Evolutionary conservation across 1,140 invertebrate genomes (phyloP), one percentile per base, ranked within the genome.

Genomic region (Drosophila dunni): DNA sequence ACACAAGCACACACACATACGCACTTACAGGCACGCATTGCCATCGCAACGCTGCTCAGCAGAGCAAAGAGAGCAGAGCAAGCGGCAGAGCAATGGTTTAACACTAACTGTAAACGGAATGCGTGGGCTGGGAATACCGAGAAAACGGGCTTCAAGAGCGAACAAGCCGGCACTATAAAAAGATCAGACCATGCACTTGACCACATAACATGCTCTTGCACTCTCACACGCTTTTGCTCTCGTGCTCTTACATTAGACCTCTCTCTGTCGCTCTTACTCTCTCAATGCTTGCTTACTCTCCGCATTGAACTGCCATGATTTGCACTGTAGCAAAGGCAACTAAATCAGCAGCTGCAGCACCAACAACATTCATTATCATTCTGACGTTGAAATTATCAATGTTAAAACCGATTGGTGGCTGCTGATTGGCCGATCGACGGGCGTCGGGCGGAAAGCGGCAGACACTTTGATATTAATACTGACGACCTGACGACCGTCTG

Each of bases 401-500:
- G 64, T 48, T 71, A 51, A 42, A 36, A 45, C n/a, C 20, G 56
- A 68, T 73, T 48, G 20, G 10, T 20, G 24, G 5, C 6, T 29
- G 24, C 4, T 8, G 34, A 9, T 13, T n/a, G 15, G 29, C 3
- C 36, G 46, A 10, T 15, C 1, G 20, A 36, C 64, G 38, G 58
- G 0, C 10, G 42, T 24, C 64, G 38, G 58, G 0, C 10, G 42
- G 46, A 17, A 58, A 34, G 36, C 62, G 45, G 38, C 36, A 57
- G 69, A 24, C 53, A 73, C 77, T 79, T 72, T 70, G 72, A 68
- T 68, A 53, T 29, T 24, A 44, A 44, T 33, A 13, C 46, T 60
- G 56, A 20, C 1, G 17, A 20, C 17, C 17, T 60, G 56, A 29
- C n/a, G 20, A 15, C 50, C 50, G 42, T 5, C 53, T 64, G 62